Evolutionary conservation across 2,888 invertebrate genomes (phyloP), one percentile per base, ranked within the genome.

Genomic region (Capitulum mitella): DNA sequence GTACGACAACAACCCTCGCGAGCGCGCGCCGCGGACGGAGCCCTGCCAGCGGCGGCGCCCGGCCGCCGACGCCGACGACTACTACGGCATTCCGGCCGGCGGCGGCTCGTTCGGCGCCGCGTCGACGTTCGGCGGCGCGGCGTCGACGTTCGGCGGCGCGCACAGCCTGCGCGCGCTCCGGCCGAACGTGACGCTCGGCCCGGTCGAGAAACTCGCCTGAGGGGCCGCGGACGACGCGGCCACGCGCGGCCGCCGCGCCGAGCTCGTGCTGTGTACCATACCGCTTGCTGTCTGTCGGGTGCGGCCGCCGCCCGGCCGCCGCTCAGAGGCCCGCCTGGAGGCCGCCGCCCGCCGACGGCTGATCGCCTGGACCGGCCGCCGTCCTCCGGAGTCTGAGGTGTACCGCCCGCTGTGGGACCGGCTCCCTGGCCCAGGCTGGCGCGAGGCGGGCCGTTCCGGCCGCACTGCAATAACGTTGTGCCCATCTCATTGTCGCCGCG

Each of bases 51-150:
- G 70, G 22, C 70, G 40, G 14, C 37, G 40, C 40, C 40, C 70
- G 70, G 40, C 70, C 10, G 40, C 37, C 70, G 37, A 70, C 40
- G 29, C 70, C 26, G 70, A 70, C 70, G 19, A 3, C 70, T 70
- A 70, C 40, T 70, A 70, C 70, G 70, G 70, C 37, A 70, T 70
- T 12, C 70, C 70, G 22, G 70, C 70, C 37, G 70, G 70, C 26
- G 70, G 37, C 22, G 70, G 37, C 40, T 40, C 70, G 10, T 37
- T 70, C 70, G 37, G 40, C 40, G 70, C 8, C 8, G 2, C 40
- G n/a, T n/a, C n/a, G n/a, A n/a, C n/a, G n/a, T n/a, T n/a, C n/a
- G n/a, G n/a, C n/a, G n/a, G n/a, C n/a, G n/a, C n/a, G n/a, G n/a
- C n/a, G n/a, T n/a, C n/a, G n/a, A n/a, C n/a, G 26, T 26, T 70